phyloP scores from a whole-genome alignment of 2,113 vertebrate species.

The Marmota monax region DNA sequence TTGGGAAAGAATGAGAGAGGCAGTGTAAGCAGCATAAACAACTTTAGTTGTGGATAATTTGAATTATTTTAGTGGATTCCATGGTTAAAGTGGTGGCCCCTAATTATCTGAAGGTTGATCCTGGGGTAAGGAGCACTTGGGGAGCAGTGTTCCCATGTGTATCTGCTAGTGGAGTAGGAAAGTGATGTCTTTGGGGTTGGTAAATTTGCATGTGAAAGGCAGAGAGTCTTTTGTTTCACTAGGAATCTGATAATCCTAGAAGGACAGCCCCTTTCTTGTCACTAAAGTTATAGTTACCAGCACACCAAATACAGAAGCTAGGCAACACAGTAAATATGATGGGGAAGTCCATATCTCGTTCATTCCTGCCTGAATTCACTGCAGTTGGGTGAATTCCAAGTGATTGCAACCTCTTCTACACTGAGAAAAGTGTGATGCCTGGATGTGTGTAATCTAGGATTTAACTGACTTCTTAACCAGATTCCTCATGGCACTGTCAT shows the following conservation, averaged over 20 bases:
- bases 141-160: no score
- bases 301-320: not conserved
- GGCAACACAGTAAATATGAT: not conserved
- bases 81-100: no score
- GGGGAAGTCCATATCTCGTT: not conserved
- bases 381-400: not conserved
- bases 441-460: not conserved
- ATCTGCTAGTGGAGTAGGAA: not conserved
- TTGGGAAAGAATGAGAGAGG: not conserved
- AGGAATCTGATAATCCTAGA: not conserved
- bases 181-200: rapidly evolving
- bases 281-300: not conserved
- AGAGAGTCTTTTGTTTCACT: not conserved
- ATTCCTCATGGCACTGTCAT: no score
- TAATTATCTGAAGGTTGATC: not conserved
- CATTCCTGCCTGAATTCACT: not conserved
- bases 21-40: not conserved
- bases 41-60: not conserved
- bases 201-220: not conserved
- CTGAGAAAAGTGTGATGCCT: not conserved
- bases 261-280: not conserved
- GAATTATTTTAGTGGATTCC: not conserved
- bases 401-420: not conserved
- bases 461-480: not conserved
- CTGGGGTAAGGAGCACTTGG: not conserved